These are phyloP conservation scores for Lasiommata megera DNA, from an alignment of 2,888 invertebrate species.

Conservation along the genomic window DNA sequence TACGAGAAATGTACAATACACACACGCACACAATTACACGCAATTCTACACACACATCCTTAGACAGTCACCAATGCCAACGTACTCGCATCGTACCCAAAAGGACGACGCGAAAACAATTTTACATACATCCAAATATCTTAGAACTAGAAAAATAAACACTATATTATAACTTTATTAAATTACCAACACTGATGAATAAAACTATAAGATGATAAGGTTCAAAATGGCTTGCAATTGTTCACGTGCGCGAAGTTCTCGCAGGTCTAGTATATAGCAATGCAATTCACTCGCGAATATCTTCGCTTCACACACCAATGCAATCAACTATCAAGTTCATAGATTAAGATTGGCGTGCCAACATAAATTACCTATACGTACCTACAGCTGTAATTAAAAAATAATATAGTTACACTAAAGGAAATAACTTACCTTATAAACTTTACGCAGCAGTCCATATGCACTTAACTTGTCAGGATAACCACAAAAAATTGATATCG, in stretches of 20 bases:
- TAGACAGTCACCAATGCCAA: constrained; percentile 20
- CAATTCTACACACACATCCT: constrained; percentile 3
- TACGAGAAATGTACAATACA: constrained; percentile 12
- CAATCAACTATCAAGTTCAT: constrained; percentile 80
- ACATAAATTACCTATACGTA: constrained; percentile 37
- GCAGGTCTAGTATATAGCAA: constrained; percentile 60
- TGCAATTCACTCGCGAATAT: constrained; percentile 56
- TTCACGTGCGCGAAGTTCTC: constrained; percentile 53
- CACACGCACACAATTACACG: constrained; percentile 8
- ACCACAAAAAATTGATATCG: constrained; percentile 34
- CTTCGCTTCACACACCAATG: constrained; percentile 50
- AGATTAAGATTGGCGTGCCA: constrained; percentile 75
- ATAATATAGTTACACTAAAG: constrained; percentile 12
- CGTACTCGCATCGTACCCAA: constrained; percentile 7
- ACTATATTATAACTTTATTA: constrained; percentile 46
- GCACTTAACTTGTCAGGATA: constrained; percentile 35
- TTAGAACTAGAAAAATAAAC: not conserved
- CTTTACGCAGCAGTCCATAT: constrained; percentile 62
- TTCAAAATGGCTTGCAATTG: constrained; percentile 43
- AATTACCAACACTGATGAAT: constrained; percentile 44
- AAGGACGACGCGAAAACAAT: constrained; percentile 20
- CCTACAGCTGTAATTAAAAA: constrained; percentile 35
- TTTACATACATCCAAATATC: constrained; percentile 6
- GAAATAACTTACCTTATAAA: constrained; percentile 56
- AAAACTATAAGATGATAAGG: constrained; percentile 33